Conservation (phyloP, 2,888 invertebrate genomes). For the Autographa gamma region DNA sequence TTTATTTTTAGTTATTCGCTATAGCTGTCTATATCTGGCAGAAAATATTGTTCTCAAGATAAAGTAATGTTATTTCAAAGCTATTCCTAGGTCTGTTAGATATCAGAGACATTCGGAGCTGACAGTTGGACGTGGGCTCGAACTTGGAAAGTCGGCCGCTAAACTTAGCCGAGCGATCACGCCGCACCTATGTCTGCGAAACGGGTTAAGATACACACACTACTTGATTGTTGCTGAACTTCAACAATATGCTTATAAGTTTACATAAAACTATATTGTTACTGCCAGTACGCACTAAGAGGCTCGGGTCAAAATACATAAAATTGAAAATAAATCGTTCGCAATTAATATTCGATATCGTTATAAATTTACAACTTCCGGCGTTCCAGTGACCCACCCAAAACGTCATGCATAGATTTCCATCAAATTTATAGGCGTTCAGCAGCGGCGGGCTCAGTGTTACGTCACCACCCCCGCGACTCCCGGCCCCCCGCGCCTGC, state of each 20-base stretch:
- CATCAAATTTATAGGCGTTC: conserved; percentile 25
- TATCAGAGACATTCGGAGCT: neutral
- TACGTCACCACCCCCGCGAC: conserved; percentile 34
- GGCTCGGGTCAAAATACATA: neutral
- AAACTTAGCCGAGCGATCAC: conserved; percentile 2
- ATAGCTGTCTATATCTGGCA: too few species aligned
- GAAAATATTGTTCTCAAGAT: conserved; percentile 14
- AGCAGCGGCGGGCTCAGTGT: conserved; percentile 10
- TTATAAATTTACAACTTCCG: conserved; percentile 9
- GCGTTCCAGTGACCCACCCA: neutral
- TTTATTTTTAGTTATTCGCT: too few species aligned
- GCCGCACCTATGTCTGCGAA: conserved; percentile 1
- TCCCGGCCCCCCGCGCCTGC: conserved; percentile 32
- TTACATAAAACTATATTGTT: neutral
- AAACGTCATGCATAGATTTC: conserved; percentile 38
- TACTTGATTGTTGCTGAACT: neutral
- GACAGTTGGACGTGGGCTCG: conserved; percentile 18
- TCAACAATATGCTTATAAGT: neutral
- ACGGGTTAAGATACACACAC: neutral
- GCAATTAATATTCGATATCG: neutral
- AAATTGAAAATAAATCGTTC: neutral
- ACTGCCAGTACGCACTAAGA: too few species aligned
- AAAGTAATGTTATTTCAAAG: conserved; percentile 6
- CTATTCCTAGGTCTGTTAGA: neutral
- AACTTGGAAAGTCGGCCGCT: neutral